Evolutionary conservation across 2,888 invertebrate species (phyloP), one percentile per base, ranked within the genome.

Genomic region (Lithosia quadra): DNA sequence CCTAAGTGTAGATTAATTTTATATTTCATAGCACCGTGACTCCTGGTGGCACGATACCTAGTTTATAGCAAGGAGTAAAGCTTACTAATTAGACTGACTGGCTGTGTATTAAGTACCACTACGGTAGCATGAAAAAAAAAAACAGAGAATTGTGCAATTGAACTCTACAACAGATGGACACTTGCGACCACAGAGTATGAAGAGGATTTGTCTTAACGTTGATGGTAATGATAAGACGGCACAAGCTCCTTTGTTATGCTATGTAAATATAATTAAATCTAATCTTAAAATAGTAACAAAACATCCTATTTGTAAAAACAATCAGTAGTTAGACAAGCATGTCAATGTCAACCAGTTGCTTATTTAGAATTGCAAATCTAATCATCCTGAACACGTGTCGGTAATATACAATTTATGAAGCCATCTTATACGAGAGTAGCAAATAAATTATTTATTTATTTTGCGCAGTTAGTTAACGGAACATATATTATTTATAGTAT

Each of bases 291-390:
- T 63, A 33, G 21, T 21, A 63, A 28, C 21, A 34, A 63, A 63
- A 11, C 36, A 58, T 58, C 13, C 33, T n/a, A 58, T 8, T 18
- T 59, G 58, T 18, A 15, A 55, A 36, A 62, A 57, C 39, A 49
- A 60, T 60, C 5, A 49, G 56, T 34, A 57, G 61, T 62, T 67
- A 28, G 56, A 62, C 61, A 39, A 58, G 24, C 55, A 13, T 33
- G n/a, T 55, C 36, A 66, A 66, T 66, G 39, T 67, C 39, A 57
- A 72, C 68, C 49, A 56, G 66, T 60, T 49, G 61, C 63, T 36
- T 71, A 76, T 68, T 76, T 36, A 18, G 57, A 67, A 62, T 64
- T 62, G 63, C 59, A 59, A 71, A 71, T 72, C 10, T n/a, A 60
- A 71, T 63, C 24, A 65, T 67, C 63, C 66, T 71, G 33, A 69